Evolutionary conservation across 2,888 invertebrate genomes (phyloP), one percentile per base, ranked within the genome.

Genomic region (Melitaea athalia): DNA sequence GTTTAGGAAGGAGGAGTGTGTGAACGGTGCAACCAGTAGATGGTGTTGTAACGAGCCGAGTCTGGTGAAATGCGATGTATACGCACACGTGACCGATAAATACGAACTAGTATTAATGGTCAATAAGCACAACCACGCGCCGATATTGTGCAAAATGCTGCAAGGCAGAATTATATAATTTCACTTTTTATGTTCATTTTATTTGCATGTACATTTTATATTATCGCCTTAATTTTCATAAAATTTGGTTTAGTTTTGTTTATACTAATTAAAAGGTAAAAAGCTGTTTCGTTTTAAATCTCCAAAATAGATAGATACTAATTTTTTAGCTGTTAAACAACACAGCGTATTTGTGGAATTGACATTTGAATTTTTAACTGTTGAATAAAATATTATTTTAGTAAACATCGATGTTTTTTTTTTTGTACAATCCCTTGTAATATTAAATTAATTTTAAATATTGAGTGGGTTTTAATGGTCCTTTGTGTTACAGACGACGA

Each of bases 11-110:
- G 84, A 85, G 63, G 76, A 79, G 12, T 78, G 79, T 64, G 79
- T 81, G 5, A 82, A 81, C 38, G 82, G 81, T 47, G 82, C 81
- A 0, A 81, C 87, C 3, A 78, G 73, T 52, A 80, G 82, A 74
- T 89, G 89, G 89, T 81, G 79, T 43, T 89, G 89, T 72, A 85
- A 82, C 73, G 89, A 88, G 60, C 84, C 83, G 5, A 81, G 76
- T 15, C 80, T 80, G 61, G 78, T 70, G 69, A 85, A 87, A 73
- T 89, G 89, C 67, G 80, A 83, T 49, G 89, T 87, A 0, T 88
- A 83, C 70, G 79, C 87, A 3, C 84, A 86, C 65, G 84, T 88
- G 15, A 89, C 88, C 70, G 84, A 87, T 6, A 85, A 85, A 73
- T 88, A 81, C 68, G 85, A 89, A 77, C 79, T 89, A 5, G 77